Conservation (phyloP, 2,888 invertebrate genomes). For the Tubulanus polymorphus region DNA sequence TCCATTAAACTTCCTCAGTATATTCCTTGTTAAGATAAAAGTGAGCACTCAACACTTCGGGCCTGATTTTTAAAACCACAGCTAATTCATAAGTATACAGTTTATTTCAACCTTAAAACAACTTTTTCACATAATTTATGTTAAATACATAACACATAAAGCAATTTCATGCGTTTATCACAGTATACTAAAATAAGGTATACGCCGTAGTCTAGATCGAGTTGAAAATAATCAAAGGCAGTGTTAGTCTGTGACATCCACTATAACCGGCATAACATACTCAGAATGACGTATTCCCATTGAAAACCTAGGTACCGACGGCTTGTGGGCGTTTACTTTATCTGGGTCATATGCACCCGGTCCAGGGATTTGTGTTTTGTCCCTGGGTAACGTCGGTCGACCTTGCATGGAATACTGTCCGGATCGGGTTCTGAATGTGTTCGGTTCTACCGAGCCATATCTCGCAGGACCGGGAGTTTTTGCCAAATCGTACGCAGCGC, state of each 20-base stretch:
- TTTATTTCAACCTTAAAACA: no score
- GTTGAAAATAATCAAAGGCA: no score
- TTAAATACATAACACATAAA: no score
- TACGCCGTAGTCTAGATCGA: no score
- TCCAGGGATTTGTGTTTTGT: constrained; percentile 28
- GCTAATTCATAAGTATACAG: no score
- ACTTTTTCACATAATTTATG: no score
- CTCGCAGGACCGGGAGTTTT: constrained; percentile 31
- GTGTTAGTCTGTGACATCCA: constrained; percentile 24
- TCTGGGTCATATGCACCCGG: constrained; percentile 32
- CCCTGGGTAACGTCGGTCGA: constrained; percentile 17
- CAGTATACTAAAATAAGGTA: no score
- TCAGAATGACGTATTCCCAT: constrained; percentile 34
- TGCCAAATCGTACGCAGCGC: constrained; percentile 30
- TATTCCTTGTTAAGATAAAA: no score
- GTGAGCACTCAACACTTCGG: no score
- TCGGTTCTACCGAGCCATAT: constrained; percentile 22
- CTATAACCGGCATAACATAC: constrained; percentile 28
- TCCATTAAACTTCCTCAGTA: no score
- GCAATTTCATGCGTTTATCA: no score
- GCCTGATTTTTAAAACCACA: no score
- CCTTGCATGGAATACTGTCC: constrained; percentile 28
- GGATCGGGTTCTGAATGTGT: constrained; percentile 19
- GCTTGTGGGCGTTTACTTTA: constrained; percentile 21
- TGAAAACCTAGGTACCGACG: constrained; percentile 26